These are phyloP conservation scores for Poecilia velifera DNA, from an alignment of 2,797 vertebrate genomes.

Conservation along the genomic window DNA sequence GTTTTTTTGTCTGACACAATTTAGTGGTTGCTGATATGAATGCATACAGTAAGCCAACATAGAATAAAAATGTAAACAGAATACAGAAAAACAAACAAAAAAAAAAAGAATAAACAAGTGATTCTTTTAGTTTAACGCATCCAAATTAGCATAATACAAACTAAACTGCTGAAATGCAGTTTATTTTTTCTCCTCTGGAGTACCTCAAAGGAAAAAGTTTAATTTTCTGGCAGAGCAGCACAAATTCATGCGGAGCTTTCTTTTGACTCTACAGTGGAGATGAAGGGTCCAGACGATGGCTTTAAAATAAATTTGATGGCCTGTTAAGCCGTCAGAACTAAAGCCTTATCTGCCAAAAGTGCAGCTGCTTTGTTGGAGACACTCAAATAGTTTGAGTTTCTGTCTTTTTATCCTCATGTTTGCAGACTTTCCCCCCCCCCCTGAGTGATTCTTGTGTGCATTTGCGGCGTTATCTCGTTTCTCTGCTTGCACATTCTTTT, in stretches of 20 bases:
- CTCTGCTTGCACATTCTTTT: conserved; percentile 48
- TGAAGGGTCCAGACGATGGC: not conserved
- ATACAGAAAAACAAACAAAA: not conserved
- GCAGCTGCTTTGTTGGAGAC: conserved; percentile 47
- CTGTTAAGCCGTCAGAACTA: not conserved
- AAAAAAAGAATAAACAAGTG: not conserved
- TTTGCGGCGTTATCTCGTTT: conserved; percentile 38
- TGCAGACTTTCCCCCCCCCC: conserved; percentile 7
- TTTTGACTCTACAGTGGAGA: not conserved
- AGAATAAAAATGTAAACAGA: not conserved
- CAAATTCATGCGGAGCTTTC: not conserved
- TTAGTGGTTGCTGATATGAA: not conserved
- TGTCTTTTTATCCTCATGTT: conserved; percentile 33
- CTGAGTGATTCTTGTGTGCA: conserved; percentile 20
- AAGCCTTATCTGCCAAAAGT: conserved; percentile 1
- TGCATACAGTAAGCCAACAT: not conserved
- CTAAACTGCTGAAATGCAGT: not conserved
- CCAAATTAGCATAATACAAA: not conserved
- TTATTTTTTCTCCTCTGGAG: not conserved
- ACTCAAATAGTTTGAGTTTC: conserved; percentile 22
- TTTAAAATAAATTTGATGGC: conserved; percentile 1
- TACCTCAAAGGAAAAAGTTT: not conserved
- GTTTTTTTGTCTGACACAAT: not conserved
- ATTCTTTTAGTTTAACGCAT: not conserved
- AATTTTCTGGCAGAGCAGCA: not conserved